Evolutionary conservation across 2,888 invertebrate species (phyloP), one percentile per base, ranked within the genome.

Genomic region (Beris morrisii): DNA sequence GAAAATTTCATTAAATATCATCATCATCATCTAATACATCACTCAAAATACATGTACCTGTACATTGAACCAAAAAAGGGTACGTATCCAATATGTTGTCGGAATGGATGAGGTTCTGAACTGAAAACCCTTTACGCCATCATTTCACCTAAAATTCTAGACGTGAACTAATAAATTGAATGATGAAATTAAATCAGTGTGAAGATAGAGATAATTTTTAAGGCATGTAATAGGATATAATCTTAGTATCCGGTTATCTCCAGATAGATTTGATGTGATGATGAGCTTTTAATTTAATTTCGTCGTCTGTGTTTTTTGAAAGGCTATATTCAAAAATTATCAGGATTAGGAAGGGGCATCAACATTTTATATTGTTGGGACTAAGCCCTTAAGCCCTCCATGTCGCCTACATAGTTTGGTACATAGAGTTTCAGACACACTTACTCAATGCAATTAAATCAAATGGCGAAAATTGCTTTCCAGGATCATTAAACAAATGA

Each of bases 1-100:
- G 67, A 64, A 67, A 67, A 67, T 67, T 67, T 67, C 67, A 67
- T 67, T 67, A 67, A 64, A 67, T 58, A 57, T 67, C 67, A 64
- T 67, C 67, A 67, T 61, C 61, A 52, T 50, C 61, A 52, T 12
- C 58, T 15, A 32, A 12, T 13, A 7, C 56, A 38, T 12, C 15
- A 43, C 22, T 22, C 22, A 22, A 22, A 22, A 22, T 22, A 22
- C 22, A 22, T 22, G 22, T 22, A 22, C 22, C 22, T 22, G 4
- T 12, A 44, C 44, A 52, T 30, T 52, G 22, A 52, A 28, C 30
- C 28, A 11, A 28, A 28, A 12, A 52, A 52, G 52, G 52, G 30
- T 30, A 9, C 15, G 22, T 22, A 52, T 22, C 28, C 52, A 1
- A 52, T 38, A 61, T 38, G 61, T 61, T 52, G 43, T 4, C 50